Percentiles rank a stretch among this genome's conserved stretches.
phyloP scores from a whole-genome alignment of 2,113 vertebrate species.

The Ivindomyrus marchei region DNA sequence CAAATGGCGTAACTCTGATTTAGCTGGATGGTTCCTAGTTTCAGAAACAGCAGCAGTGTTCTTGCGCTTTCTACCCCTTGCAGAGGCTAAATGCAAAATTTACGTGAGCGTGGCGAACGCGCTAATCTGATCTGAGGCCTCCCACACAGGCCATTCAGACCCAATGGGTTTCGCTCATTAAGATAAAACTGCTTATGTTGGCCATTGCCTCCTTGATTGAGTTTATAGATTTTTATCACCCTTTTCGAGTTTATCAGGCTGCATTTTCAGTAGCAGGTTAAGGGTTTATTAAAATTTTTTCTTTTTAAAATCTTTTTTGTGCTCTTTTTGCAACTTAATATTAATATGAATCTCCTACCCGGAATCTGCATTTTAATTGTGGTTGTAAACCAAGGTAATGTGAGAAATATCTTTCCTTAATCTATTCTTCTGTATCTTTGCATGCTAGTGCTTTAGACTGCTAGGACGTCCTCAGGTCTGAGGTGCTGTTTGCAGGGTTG shows the following conservation, averaged over 20 bases:
- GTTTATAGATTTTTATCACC: conserved; percentile 6
- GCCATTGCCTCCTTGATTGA: background rate
- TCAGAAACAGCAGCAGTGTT: background rate
- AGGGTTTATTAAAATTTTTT: background rate
- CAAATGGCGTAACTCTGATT: background rate
- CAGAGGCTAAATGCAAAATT: background rate
- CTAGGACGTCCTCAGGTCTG: background rate
- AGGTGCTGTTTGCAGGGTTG: background rate
- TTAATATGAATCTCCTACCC: background rate
- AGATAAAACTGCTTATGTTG: background rate
- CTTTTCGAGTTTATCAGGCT: background rate
- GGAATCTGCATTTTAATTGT: background rate
- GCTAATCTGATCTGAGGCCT: background rate
- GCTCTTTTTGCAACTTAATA: background rate
- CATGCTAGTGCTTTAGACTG: background rate
- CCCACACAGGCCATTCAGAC: conserved; percentile 4
- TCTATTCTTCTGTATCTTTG: background rate
- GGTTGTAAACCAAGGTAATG: background rate
- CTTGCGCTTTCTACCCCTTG: background rate
- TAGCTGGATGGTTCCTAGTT: background rate
- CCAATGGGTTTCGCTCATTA: background rate
- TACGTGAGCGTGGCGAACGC: background rate
- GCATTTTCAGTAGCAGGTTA: background rate
- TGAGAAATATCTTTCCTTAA: background rate
- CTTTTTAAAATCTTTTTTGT: background rate